phyloP scores from a whole-genome alignment of 2,797 vertebrate species.

The Chaenodraco wilsoni region DNA sequence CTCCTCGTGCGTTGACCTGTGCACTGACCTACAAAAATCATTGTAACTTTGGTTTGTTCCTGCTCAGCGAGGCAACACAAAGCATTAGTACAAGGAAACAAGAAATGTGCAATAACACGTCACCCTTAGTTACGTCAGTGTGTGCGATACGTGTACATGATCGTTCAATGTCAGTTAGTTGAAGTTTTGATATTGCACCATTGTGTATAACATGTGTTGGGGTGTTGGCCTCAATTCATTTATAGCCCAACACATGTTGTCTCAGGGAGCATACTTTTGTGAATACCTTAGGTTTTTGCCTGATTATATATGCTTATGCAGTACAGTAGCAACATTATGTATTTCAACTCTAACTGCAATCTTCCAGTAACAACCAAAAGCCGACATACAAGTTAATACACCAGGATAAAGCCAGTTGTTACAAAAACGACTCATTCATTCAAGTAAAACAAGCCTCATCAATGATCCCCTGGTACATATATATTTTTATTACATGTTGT shows the following conservation, averaged over 20 bases:
- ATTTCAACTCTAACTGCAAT: neutral
- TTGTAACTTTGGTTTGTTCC: conserved; percentile 26
- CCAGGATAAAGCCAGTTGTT: neutral
- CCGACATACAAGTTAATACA: neutral
- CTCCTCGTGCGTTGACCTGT: conserved; percentile 21
- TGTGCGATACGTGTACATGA: neutral
- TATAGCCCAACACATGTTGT: neutral
- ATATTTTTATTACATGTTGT: conserved; percentile 39
- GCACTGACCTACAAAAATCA: conserved; percentile 5
- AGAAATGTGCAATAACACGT: neutral
- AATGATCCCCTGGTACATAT: neutral
- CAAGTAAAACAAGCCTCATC: neutral
- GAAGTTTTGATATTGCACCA: neutral
- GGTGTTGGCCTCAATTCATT: neutral
- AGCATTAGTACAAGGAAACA: conserved; percentile 1
- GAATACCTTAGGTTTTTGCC: neutral
- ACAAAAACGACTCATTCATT: neutral
- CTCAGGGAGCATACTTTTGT: neutral
- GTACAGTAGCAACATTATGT: neutral
- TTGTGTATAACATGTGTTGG: neutral
- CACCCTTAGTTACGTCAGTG: neutral
- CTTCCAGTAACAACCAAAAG: neutral
- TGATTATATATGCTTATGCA: neutral
- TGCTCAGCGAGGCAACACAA: conserved; percentile 13
- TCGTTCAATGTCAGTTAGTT: neutral